Base-by-base conservation (phyloP, 1,140 invertebrate species). In the Brachionus paranguensis region DNA sequence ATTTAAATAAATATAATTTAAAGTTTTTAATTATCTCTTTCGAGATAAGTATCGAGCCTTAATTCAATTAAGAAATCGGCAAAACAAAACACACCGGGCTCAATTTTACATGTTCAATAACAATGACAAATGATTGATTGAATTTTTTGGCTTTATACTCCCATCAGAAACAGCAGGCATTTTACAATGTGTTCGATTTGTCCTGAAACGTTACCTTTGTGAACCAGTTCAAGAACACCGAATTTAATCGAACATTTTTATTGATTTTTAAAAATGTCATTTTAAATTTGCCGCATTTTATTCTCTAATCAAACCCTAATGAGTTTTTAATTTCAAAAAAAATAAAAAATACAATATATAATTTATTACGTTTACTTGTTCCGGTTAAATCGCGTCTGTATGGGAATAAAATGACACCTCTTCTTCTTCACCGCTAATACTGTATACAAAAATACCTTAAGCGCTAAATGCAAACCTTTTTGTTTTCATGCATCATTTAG, bases 1-100 rank as follows among this genome's bases (percentile, higher is more conserved):
- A 27, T 37, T 37, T 50, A 76, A 76, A 76, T 27, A 37, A 50
- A 76, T 27, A 50, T 20, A 76, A 29, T 43, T 72, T 76, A 50
- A 76, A 45, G 72, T 76, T 76, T 76, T 76, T 76, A 76, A 76
- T 76, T 76, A 76, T 76, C 72, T 76, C 17, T 76, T 76, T 76
- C 27, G 12, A 76, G 72, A 76, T 76, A 76, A 76, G 72, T 50
- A 76, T 76, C 43, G 33, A 41, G 68, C 3, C 41, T 72, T 72
- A 43, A 76, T 76, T 76, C 47, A 76, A 76, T 76, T 76, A 76
- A 43, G 47, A 72, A 20, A 41, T 20, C 68, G 29, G 29, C 33
- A 43, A 60, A 60, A 60, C 53, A 60, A 60, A 60, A 60, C 53
- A 29, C 27, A 72, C 68, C 68, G 68, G n/a, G 11, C 68, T 41